phyloP scores from a whole-genome alignment of 2,888 invertebrate genomes.

The Epirrhoe tristata region DNA sequence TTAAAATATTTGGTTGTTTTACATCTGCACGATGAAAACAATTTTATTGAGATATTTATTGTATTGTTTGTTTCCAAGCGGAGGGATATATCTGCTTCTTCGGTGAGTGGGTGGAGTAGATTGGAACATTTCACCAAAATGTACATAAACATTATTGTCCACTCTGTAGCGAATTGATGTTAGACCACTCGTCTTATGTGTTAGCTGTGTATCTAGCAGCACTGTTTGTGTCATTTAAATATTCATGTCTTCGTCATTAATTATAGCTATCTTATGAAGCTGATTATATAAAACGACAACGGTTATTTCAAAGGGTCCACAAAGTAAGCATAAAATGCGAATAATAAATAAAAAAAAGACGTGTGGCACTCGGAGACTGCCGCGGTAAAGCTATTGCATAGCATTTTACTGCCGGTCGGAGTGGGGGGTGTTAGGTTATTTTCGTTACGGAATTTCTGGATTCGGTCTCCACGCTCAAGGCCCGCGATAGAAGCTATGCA shows the following conservation, averaged over 20 bases:
- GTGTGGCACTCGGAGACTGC: too few relatives aligned
- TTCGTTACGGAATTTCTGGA: too few relatives aligned
- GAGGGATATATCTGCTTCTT: constrained; percentile 84
- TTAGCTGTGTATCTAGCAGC: constrained; percentile 34
- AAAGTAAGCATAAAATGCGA: too few relatives aligned
- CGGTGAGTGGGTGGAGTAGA: constrained; percentile 79
- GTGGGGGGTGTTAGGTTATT: too few relatives aligned
- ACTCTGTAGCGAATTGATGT: constrained; percentile 52
- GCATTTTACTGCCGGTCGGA: too few relatives aligned
- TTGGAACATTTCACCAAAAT: constrained; percentile 47
- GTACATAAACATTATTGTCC: constrained; percentile 49
- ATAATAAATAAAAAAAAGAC: too few relatives aligned
- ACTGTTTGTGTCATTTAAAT: constrained; percentile 24
- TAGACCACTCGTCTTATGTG: constrained; percentile 45
- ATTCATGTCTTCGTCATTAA: neutral
- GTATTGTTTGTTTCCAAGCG: constrained; percentile 79
- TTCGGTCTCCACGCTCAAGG: too few relatives aligned
- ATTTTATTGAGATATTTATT: constrained; percentile 35
- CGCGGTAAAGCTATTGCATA: too few relatives aligned
- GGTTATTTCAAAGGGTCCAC: neutral
- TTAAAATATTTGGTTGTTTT: neutral
- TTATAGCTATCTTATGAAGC: neutral
- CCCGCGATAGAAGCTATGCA: too few relatives aligned
- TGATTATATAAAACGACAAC: neutral
- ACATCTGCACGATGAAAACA: neutral